Base-by-base conservation (phyloP, 2,888 invertebrate genomes). In the Cinara cedri region DNA sequence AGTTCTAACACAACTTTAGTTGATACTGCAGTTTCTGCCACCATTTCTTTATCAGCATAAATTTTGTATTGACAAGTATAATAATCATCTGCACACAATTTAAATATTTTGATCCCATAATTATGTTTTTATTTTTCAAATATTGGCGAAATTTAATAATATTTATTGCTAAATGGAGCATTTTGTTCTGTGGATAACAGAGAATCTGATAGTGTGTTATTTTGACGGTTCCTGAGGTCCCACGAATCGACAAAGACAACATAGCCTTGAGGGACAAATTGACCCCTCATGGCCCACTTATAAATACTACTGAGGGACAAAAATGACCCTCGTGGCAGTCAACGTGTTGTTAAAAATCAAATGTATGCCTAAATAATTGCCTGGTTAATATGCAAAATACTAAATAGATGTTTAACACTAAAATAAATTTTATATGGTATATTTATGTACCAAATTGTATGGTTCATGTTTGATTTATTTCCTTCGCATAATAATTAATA, bases 41-140 rank as follows among this genome's bases (percentile, higher is more conserved):
- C 24, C 24, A 49, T 21, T 66, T 66, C 49, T 49, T 66, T 46
- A n/a, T 83, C 84, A 14, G 55, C 60, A 55, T 72, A 71, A 44
- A 72, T 46, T 60, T 24, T 19, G 16, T 55, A 72, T 14, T 55
- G 55, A 42, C 19, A 19, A 26, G 65, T 74, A 49, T 44, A 74
- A 9, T 16, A 44, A 60, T 65, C 26, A n/a, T n/a, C n/a, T n/a
- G n/a, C n/a, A n/a, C n/a, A n/a, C n/a, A n/a, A n/a, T n/a, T n/a
- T n/a, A n/a, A 21, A 72, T 34, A 72, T 44, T 60, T 72, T 62
- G n/a, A 72, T 14, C 19, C 63, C 62, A 46, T 72, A 60, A 6
- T 19, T 26, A 44, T 72, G 44, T 1, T 16, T 60, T 72, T 72
- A 19, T 51, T 51, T 51, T 16, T 16, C 16, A 16, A 51, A 8